Conservation (phyloP, 2,797 vertebrate genomes). For the Pangasius sanitwongsei region DNA sequence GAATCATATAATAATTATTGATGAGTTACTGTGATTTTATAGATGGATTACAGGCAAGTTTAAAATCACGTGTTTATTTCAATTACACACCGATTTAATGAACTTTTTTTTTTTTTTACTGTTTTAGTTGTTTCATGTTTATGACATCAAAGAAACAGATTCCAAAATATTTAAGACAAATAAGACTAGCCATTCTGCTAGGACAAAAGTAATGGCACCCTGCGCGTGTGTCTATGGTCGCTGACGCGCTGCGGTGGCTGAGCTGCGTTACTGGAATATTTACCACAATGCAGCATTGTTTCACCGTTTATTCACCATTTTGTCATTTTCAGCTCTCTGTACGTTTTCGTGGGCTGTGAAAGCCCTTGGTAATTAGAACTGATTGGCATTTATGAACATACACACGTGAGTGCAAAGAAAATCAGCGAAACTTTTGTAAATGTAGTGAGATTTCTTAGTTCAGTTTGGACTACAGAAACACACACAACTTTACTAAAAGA, state of each 20-base stretch:
- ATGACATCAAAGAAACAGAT: background rate
- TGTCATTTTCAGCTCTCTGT: background rate
- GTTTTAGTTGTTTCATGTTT: too few species aligned
- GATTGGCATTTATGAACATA: background rate
- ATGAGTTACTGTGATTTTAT: too few species aligned
- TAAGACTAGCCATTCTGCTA: background rate
- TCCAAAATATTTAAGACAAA: background rate
- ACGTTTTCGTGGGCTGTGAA: background rate
- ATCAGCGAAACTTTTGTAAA: background rate
- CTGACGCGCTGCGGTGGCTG: background rate
- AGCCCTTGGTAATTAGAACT: background rate
- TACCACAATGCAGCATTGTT: background rate
- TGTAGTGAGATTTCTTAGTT: background rate
- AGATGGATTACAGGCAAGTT: too few species aligned
- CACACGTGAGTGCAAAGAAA: background rate
- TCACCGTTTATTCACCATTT: background rate
- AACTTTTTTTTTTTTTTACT: too few species aligned
- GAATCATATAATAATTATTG: background rate
- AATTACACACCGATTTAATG: too few species aligned
- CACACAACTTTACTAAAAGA: background rate
- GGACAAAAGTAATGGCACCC: background rate
- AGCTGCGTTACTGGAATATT: background rate
- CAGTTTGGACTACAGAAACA: background rate
- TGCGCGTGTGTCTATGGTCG: background rate
- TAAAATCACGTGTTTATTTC: background rate